These are phyloP conservation scores for Sitodiplosis mosellana DNA, from an alignment of 1,140 invertebrate species.

Conservation along the genomic window DNA sequence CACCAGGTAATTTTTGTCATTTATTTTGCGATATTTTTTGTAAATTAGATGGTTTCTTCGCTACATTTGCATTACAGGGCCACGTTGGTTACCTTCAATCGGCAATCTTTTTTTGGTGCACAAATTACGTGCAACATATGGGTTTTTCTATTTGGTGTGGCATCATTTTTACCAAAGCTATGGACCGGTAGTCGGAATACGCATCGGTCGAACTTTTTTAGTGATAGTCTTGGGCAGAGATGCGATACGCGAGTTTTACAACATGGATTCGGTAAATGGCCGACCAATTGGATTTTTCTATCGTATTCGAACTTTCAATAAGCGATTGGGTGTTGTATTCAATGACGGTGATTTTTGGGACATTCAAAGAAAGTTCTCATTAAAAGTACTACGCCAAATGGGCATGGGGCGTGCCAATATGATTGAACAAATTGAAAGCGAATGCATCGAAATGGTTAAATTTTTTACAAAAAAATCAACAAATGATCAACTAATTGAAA, in stretches of 20 bases:
- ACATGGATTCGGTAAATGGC: constrained; percentile 42
- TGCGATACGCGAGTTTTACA: constrained; percentile 36
- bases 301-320: constrained; percentile 37
- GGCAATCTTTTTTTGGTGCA: neutral
- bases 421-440: constrained; percentile 29
- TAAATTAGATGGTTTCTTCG: too few relatives aligned
- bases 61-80: neutral
- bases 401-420: constrained; percentile 33
- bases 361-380: constrained; percentile 33
- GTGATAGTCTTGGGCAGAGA: constrained; percentile 41
- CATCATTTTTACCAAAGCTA: neutral
- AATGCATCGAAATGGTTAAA: constrained; percentile 28
- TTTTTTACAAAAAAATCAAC: constrained; percentile 11
- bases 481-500: constrained; percentile 19
- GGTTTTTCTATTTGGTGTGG: neutral
- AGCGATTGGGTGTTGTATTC: constrained; percentile 39
- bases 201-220: constrained; percentile 23
- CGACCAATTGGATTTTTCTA: constrained; percentile 52
- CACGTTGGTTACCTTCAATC: neutral
- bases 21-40: too few relatives aligned
- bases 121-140: neutral
- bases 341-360: constrained; percentile 35
- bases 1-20: too few relatives aligned
- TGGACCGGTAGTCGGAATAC: neutral
- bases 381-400: constrained; percentile 32